Evolutionary conservation across 2,797 vertebrate genomes (phyloP).

Genomic region (Melanotaenia parkinsoni): DNA sequence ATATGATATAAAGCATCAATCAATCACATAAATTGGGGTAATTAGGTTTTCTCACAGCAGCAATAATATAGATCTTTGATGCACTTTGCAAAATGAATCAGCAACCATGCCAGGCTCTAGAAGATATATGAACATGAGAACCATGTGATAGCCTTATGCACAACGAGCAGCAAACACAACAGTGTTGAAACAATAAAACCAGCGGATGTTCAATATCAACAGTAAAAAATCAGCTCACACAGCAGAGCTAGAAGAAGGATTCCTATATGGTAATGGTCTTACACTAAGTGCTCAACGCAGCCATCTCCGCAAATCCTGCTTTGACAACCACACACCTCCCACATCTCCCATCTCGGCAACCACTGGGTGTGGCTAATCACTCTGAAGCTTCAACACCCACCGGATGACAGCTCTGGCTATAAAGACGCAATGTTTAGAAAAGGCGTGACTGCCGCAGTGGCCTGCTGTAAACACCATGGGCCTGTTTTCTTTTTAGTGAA

Average conservation of each 20-base stretch:
- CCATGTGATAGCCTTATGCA: slow-evolving; percentile 37
- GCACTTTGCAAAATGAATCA: slow-evolving; percentile 49
- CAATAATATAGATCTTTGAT: slow-evolving; percentile 53
- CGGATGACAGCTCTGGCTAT: slow-evolving; percentile 63
- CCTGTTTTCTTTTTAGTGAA: slow-evolving; percentile 38
- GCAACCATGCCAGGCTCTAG: slow-evolving; percentile 26
- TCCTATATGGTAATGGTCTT: slow-evolving; percentile 76
- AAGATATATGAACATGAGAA: slow-evolving; percentile 30
- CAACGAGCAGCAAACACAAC: slow-evolving; percentile 40
- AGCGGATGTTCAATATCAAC: slow-evolving; percentile 66
- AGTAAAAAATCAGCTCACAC: slow-evolving; percentile 62
- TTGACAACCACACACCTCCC: slow-evolving; percentile 76
- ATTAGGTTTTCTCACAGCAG: slow-evolving; percentile 56
- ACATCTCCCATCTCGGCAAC: slow-evolving; percentile 66
- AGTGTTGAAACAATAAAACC: slow-evolving; percentile 65
- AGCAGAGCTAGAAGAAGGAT: slow-evolving; percentile 62
- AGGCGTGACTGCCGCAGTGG: slow-evolving; percentile 77
- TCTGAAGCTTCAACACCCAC: slow-evolving; percentile 70
- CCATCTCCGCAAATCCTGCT: slow-evolving; percentile 64
- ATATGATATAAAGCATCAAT: slow-evolving; percentile 42
- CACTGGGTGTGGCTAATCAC: slow-evolving; percentile 76
- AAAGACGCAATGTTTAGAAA: slow-evolving; percentile 59
- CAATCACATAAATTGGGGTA: slow-evolving; percentile 55
- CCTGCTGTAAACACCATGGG: slow-evolving; percentile 54
- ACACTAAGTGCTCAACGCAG: slow-evolving; percentile 75